Conservation (phyloP, 2,113 vertebrate genomes). For the Puntigrus tetrazona region DNA sequence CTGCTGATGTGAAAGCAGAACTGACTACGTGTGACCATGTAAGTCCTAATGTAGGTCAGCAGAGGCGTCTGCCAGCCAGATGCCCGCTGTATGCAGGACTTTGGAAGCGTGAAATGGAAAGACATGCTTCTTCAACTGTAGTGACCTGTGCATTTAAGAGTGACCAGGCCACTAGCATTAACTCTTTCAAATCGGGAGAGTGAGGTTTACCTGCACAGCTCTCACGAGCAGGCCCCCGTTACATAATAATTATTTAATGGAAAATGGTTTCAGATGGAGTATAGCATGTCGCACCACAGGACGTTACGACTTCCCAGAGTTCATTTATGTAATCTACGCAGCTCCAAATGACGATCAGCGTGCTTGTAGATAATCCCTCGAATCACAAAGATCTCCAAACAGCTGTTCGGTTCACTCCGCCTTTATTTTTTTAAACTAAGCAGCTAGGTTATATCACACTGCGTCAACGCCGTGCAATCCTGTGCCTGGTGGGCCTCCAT, state of each 20-base stretch:
- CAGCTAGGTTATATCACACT: neutral
- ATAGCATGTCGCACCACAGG: neutral
- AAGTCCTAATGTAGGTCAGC: conserved; percentile 19
- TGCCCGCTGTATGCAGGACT: neutral
- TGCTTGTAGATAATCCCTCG: neutral
- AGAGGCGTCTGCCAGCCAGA: conserved; percentile 9
- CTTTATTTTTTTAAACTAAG: neutral
- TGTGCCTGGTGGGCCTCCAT: neutral
- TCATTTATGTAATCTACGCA: neutral
- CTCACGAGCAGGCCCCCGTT: too few relatives aligned
- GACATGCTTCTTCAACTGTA: neutral
- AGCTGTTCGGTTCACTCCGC: neutral
- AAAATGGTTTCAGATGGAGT: neutral
- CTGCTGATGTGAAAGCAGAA: neutral
- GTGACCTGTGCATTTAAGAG: conserved; percentile 4
- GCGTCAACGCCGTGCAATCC: neutral
- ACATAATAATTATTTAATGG: neutral
- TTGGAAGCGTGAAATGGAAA: neutral
- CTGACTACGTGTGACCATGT: neutral
- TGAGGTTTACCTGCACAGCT: too few relatives aligned
- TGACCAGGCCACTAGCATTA: neutral
- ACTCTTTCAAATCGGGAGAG: too few relatives aligned
- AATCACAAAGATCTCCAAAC: neutral
- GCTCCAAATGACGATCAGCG: neutral
- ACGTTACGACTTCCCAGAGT: neutral